Conservation (phyloP, 1,140 invertebrate species). For the Prorops nasuta region DNA sequence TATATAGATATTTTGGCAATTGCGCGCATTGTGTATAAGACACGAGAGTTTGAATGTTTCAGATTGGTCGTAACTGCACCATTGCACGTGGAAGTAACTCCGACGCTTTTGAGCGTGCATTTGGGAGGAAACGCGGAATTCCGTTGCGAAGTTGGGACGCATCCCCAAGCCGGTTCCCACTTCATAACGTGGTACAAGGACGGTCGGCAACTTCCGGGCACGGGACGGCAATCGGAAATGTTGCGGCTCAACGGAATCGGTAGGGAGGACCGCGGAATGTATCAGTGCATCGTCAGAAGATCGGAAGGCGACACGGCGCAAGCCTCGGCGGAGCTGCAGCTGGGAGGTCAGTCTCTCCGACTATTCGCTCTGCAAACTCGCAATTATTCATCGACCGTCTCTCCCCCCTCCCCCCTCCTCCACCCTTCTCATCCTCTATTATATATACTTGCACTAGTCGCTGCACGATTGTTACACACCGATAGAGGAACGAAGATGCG, state of each 20-base stretch:
- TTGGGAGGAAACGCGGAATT: constrained; percentile 76
- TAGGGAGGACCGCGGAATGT: constrained; percentile 80
- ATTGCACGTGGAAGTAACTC: constrained; percentile 69
- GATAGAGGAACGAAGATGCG: too few species aligned
- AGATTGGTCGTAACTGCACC: constrained; percentile 67
- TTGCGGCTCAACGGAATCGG: constrained; percentile 68
- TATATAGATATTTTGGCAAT: constrained; percentile 7
- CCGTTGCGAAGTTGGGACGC: constrained; percentile 62
- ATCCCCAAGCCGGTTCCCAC: constrained; percentile 56
- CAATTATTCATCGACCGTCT: too few species aligned
- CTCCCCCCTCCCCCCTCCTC: too few species aligned
- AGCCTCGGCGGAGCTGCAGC: constrained; percentile 73
- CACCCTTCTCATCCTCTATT: too few species aligned
- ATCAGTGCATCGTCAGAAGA: constrained; percentile 76
- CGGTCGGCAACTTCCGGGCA: constrained; percentile 67
- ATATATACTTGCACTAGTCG: too few species aligned
- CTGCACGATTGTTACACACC: too few species aligned
- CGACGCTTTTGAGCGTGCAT: constrained; percentile 71
- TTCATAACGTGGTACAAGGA: constrained; percentile 75
- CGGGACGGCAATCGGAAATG: constrained; percentile 65
- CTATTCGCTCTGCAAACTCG: too few species aligned
- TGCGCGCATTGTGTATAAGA: too few species aligned
- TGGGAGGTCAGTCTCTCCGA: constrained; percentile 72
- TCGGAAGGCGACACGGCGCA: constrained; percentile 77
- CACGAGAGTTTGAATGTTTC: too few species aligned